phyloP scores from a whole-genome alignment of 2,113 vertebrate species.

The Mastomys coucha region DNA sequence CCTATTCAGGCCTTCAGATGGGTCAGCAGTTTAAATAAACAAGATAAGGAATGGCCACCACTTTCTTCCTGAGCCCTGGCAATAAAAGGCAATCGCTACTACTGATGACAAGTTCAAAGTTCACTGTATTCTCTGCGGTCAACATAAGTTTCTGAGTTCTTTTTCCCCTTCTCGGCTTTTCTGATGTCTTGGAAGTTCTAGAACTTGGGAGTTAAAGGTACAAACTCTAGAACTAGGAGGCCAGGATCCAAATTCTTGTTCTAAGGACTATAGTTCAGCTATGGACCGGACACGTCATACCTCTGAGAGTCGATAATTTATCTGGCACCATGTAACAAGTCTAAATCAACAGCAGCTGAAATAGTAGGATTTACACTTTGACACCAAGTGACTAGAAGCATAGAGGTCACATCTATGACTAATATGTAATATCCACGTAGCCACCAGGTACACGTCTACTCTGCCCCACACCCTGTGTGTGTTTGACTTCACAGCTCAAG shows the following conservation, averaged over 20 bases:
- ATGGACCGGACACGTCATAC: neutral
- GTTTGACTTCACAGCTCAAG: neutral
- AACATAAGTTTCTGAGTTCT: neutral
- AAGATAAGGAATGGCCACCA: neutral
- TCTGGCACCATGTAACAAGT: no score
- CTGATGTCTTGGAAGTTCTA: neutral
- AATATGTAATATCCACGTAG: neutral
- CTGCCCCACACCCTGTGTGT: neutral
- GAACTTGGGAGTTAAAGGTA: neutral
- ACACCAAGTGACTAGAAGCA: neutral
- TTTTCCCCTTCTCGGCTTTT: neutral
- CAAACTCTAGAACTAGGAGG: neutral
- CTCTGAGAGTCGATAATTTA: neutral
- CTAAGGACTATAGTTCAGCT: neutral
- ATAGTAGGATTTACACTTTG: neutral
- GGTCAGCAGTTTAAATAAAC: neutral
- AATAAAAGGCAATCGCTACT: neutral
- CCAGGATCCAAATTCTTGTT: neutral
- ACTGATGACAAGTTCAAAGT: neutral
- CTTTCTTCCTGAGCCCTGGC: neutral
- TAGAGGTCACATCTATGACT: neutral
- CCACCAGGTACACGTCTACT: neutral
- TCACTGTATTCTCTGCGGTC: neutral
- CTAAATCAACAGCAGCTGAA: neutral
- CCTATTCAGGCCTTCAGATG: neutral